Percentiles rank a stretch among this genome's conserved stretches.
These are phyloP conservation scores for Anguilla anguilla DNA, from an alignment of 2,797 vertebrate genomes.

Conservation along the genomic window DNA sequence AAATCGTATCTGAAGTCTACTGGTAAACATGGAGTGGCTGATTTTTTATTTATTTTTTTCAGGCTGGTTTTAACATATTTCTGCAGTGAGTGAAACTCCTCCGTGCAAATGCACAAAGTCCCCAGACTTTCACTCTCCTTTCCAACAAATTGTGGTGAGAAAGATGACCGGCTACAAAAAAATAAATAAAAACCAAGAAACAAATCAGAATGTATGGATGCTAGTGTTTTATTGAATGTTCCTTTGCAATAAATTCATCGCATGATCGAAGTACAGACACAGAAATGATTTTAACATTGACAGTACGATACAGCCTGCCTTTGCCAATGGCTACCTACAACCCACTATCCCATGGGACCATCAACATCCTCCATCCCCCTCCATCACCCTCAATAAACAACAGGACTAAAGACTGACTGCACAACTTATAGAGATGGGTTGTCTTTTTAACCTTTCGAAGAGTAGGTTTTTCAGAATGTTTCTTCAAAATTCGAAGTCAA, in stretches of 20 bases:
- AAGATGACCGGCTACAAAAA: neutral
- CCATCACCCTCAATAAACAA: neutral
- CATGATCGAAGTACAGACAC: neutral
- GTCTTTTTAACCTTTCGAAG: neutral
- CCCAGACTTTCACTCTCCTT: neutral
- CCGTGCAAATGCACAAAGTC: neutral
- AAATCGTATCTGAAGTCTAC: neutral
- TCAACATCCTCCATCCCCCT: neutral
- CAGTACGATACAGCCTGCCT: neutral
- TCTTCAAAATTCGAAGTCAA: no score
- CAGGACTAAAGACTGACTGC: neutral
- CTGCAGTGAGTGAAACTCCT: neutral
- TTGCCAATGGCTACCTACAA: neutral
- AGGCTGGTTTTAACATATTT: neutral
- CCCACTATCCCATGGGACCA: neutral
- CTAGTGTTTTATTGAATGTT: neutral
- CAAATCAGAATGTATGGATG: neutral
- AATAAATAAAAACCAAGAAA: constrained; percentile 2
- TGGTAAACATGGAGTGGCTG: neutral
- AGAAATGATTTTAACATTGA: neutral
- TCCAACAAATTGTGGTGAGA: neutral
- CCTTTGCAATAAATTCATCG: neutral
- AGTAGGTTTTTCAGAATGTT: no score
- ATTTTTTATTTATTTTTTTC: neutral
- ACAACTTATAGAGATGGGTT: neutral